Percentiles rank a stretch among this genome's conserved stretches.
Evolutionary conservation across 2,797 vertebrate genomes (phyloP).

Genomic region (Rhinichthys osculus): DNA sequence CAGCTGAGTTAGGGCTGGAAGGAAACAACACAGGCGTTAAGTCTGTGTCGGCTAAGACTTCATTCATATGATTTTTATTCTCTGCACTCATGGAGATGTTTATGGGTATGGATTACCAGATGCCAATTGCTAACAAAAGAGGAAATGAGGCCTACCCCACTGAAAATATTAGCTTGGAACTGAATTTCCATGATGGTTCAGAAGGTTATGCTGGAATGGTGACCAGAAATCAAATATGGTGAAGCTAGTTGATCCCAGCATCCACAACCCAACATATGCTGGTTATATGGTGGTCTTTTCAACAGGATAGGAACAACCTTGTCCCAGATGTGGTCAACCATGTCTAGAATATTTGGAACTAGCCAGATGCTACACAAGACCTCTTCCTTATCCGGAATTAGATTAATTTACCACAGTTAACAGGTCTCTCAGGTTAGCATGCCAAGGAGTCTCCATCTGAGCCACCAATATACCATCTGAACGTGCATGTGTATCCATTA

Average conservation of each 20-base stretch:
- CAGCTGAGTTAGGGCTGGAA: constrained; percentile 61
- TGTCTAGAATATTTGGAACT: constrained; percentile 9
- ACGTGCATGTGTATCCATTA: constrained; percentile 34
- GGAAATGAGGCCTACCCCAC: neutral
- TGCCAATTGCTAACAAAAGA: constrained; percentile 42
- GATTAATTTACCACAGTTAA: constrained; percentile 25
- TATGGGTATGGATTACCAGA: constrained; percentile 49
- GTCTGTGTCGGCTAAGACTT: constrained; percentile 46
- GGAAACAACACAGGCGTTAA: constrained; percentile 59
- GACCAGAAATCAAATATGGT: neutral
- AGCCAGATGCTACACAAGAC: constrained; percentile 33
- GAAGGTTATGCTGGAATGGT: neutral
- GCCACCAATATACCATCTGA: constrained; percentile 23
- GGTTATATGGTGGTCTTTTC: constrained; percentile 3
- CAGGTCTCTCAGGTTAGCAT: constrained; percentile 27
- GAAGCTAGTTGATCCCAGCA: neutral
- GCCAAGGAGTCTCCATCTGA: neutral
- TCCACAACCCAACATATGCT: constrained; percentile 20
- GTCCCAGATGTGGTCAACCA: constrained; percentile 18
- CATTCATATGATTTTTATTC: constrained; percentile 34
- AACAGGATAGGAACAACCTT: neutral
- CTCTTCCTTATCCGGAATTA: constrained; percentile 14
- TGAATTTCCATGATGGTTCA: neutral
- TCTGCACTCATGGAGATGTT: constrained; percentile 37
- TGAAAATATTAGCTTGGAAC: neutral